Percentiles rank a stretch among this genome's conserved stretches.
phyloP scores from a whole-genome alignment of 2,888 invertebrate species.

The Dicycla oo region DNA sequence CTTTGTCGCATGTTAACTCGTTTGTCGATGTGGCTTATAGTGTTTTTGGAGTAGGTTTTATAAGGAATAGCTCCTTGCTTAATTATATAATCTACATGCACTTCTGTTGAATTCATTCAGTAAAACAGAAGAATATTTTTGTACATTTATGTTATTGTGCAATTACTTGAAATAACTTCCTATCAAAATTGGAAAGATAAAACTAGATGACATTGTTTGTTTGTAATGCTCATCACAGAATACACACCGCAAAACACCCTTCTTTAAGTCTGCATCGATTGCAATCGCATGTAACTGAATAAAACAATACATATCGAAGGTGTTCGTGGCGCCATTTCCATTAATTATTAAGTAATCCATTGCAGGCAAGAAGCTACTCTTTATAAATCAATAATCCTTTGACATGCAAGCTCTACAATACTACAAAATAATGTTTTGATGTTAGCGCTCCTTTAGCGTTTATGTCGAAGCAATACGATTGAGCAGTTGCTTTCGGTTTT shows the following conservation, averaged over 20 bases:
- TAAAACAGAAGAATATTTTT: neutral
- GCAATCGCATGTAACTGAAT: conserved; percentile 7
- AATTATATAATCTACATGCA: neutral
- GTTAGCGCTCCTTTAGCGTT: conserved; percentile 21
- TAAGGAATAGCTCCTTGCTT: conserved; percentile 25
- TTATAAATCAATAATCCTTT: conserved; percentile 22
- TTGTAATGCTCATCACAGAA: neutral
- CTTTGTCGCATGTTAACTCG: conserved; percentile 56
- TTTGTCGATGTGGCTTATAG: conserved; percentile 40
- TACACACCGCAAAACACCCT: neutral
- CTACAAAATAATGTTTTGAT: conserved; percentile 1
- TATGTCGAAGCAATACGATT: conserved; percentile 28
- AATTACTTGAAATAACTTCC: neutral
- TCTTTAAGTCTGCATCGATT: neutral
- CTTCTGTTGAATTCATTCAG: neutral
- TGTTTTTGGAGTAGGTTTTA: conserved; percentile 34
- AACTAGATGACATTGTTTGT: neutral
- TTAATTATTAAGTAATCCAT: neutral
- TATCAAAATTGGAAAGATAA: neutral
- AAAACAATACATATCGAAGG: neutral
- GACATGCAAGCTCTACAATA: conserved; percentile 34
- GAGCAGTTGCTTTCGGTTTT: conserved; percentile 22
- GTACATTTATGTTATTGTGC: neutral
- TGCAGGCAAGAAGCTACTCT: conserved; percentile 12
- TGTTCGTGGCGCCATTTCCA: neutral